A percentile compares a stretch with the other conserved stretches of the same genome.
Evolutionary conservation across 1,140 invertebrate genomes (phyloP).

Genomic region (Drosophila parabipectinata): DNA sequence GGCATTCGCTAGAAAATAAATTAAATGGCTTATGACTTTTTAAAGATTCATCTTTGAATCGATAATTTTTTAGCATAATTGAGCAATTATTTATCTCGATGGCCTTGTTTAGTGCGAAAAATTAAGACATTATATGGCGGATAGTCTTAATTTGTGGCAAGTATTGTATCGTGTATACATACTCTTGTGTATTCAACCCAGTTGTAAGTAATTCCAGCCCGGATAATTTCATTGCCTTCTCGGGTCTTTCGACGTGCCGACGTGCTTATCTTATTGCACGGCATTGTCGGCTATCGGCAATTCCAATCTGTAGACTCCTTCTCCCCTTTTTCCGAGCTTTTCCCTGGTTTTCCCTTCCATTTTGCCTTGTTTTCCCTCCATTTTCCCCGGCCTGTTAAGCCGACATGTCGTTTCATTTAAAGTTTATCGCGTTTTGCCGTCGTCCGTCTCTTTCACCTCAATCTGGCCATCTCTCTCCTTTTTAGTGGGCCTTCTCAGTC

Average conservation of each 20-base stretch:
- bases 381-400: conserved; percentile 45
- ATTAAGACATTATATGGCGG: no score
- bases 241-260: not conserved
- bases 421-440: conserved; percentile 52
- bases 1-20: conserved; percentile 1
- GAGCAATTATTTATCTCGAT: not conserved
- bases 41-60: conserved; percentile 7
- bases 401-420: conserved; percentile 63
- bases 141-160: not conserved
- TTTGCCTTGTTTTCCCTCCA: conserved; percentile 5
- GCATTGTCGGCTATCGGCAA: conserved; percentile 43
- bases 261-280: conserved; percentile 37
- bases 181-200: not conserved
- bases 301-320: conserved; percentile 45
- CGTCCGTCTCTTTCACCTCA: not conserved
- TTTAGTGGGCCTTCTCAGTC: conserved; percentile 52
- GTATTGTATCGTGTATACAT: not conserved
- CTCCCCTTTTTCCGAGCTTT: conserved; percentile 1
- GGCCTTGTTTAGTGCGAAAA: no score
- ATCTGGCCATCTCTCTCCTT: conserved; percentile 3
- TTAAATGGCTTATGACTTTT: not conserved
- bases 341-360: not conserved
- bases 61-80: not conserved
- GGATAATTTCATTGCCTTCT: not conserved
- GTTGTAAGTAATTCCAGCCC: conserved; percentile 6